Evolutionary conservation across 2,797 vertebrate species (phyloP), one percentile per base, ranked within the genome.

Genomic region (Echiichthys vipera): DNA sequence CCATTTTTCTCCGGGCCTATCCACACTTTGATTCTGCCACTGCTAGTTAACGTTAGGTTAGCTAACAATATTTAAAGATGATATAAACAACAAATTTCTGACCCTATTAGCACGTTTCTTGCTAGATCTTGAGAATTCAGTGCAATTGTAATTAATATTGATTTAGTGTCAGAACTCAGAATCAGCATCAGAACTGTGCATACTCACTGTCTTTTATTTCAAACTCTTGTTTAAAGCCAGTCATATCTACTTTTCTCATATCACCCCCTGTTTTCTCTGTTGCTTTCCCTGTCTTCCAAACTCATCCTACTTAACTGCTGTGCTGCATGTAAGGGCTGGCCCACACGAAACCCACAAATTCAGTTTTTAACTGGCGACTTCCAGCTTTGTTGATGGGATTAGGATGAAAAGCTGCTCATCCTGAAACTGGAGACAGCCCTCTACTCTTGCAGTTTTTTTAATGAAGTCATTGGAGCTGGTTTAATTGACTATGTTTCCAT

Each of bases 401-500:
- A 68, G 36, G 55, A 53, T 43, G 25, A 71, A 18, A 32, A 8
- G 32, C 7, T 32, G 8, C 7, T 32, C 7, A 32, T 32, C 7
- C 7, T 32, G 30, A 32, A 7, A 32, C 8, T 32, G 30, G 30
- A 8, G n/a, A n/a, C n/a, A n/a, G 29, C 5, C 47, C 17, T 56
- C 46, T 7, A 39, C 56, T 46, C 3, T 49, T 25, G 24, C 24
- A 3, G 10, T 34, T 71, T 65, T n/a, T 65, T 58, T 27, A 80
- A 84, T 71, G 3, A 77, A 73, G 49, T 65, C 22, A 17, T 65
- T 47, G 39, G 11, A 59, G 43, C 10, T 8, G 3, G 13, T 57
- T 80, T 71, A 40, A 65, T 70, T 46, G 36, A 51, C 70, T 77
- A 55, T 70, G 64, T 73, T 67, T 36, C n/a, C 24, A 40, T 55